A percentile compares a stretch with the other conserved stretches of the same genome.
Evolutionary conservation across 2,113 vertebrate genomes (phyloP).

Genomic region (Emydura subglobosa): DNA sequence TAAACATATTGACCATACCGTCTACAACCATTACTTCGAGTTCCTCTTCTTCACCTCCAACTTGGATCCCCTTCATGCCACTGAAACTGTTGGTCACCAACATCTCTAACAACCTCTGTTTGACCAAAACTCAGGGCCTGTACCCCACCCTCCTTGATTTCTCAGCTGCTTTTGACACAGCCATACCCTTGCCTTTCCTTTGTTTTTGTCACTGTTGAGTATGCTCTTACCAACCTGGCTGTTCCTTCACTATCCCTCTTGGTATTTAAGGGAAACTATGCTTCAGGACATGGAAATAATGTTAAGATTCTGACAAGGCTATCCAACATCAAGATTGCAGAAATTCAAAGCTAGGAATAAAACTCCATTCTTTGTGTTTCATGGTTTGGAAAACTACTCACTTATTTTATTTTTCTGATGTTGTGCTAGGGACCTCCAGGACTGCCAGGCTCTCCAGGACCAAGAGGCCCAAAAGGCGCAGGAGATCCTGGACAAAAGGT

Average conservation of each 20-base stretch:
- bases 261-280: background rate
- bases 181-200: background rate
- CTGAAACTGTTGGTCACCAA: background rate
- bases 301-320: background rate
- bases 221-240: background rate
- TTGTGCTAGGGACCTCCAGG: conserved; percentile 83
- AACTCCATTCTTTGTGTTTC: background rate
- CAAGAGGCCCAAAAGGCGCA: conserved; percentile 81
- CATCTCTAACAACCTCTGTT: background rate
- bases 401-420: background rate
- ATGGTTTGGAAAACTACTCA: background rate
- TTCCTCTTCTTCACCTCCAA: background rate
- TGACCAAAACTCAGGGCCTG: background rate
- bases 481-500: conserved; percentile 88
- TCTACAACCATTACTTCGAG: background rate
- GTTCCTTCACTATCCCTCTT: background rate
- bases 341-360: background rate
- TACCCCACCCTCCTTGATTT: background rate
- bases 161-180: background rate
- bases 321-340: background rate
- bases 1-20: background rate
- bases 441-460: conserved; percentile 81
- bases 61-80: background rate
- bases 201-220: background rate
- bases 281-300: background rate